These are phyloP conservation scores for Nycticorax nycticorax DNA, from an alignment of 2,113 vertebrate species.

Conservation along the genomic window DNA sequence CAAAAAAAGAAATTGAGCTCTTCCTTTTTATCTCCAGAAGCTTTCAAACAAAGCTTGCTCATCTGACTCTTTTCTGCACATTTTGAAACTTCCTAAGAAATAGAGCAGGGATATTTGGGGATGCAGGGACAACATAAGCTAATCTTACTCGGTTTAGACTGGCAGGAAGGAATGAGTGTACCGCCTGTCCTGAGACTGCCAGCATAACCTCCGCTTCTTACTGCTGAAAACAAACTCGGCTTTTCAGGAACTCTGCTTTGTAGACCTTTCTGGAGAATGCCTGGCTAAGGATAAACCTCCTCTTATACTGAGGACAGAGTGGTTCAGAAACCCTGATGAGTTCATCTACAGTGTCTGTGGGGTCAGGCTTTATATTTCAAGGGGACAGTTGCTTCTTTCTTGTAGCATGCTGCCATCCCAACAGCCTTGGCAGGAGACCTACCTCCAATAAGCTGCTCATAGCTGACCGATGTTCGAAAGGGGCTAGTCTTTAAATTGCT, in stretches of 20 bases:
- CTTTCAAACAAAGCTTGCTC: not conserved
- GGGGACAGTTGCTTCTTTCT: not conserved
- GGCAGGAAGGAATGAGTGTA: not conserved
- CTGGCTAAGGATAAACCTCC: not conserved
- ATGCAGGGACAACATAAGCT: not conserved
- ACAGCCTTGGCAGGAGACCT: not conserved
- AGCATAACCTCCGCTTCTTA: not conserved
- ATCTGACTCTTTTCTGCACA: not conserved
- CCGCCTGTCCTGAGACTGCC: not conserved
- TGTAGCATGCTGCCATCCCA: not conserved
- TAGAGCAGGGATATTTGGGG: not conserved
- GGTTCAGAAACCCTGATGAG: not conserved
- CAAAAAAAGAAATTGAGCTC: not conserved
- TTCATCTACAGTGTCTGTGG: fast-evolving
- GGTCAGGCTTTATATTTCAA: not conserved
- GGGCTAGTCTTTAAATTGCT: not conserved
- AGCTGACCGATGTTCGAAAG: not conserved
- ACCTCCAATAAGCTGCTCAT: not conserved
- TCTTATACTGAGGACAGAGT: not conserved
- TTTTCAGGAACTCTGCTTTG: not conserved
- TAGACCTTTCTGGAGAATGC: not conserved
- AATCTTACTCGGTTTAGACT: not conserved
- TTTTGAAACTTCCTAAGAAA: not conserved
- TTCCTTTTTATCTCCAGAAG: not conserved
- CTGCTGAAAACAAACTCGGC: not conserved